These are phyloP conservation scores for Sus cebifrons DNA, from an alignment of 2,797 vertebrate genomes.

Conservation along the genomic window DNA sequence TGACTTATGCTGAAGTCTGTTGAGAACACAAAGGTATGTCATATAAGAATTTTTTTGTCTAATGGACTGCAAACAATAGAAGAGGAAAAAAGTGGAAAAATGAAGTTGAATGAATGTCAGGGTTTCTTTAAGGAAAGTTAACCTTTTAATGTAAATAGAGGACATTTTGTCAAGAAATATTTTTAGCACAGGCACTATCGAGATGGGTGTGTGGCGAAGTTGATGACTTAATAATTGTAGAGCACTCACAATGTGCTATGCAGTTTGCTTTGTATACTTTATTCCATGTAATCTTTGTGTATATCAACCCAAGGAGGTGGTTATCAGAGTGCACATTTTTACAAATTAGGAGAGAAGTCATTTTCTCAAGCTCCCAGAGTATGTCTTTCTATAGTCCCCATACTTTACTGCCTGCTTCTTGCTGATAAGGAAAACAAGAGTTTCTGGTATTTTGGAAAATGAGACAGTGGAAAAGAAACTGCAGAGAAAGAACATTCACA, in stretches of 20 bases:
- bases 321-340: not conserved
- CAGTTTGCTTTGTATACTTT: not conserved
- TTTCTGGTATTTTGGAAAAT: conserved; percentile 9
- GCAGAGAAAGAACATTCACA: not conserved
- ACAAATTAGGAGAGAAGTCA: conserved; percentile 18
- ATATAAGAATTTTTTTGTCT: not conserved
- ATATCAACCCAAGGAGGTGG: not conserved
- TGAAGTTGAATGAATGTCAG: not conserved
- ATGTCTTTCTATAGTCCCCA: not conserved
- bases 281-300: not conserved
- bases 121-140: conserved; percentile 18
- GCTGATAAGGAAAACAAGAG: not conserved
- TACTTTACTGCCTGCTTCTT: not conserved
- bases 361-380: conserved; percentile 18
- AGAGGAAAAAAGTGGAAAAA: not conserved
- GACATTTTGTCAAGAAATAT: not conserved
- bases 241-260: not conserved
- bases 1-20: not conserved
- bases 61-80: not conserved
- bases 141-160: conserved; percentile 5
- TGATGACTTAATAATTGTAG: not conserved
- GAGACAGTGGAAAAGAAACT: not conserved
- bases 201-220: not conserved
- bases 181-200: not conserved
- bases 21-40: conserved; percentile 44